These are phyloP conservation scores for Pimephales promelas DNA, from an alignment of 2,113 vertebrate species.

Conservation along the genomic window DNA sequence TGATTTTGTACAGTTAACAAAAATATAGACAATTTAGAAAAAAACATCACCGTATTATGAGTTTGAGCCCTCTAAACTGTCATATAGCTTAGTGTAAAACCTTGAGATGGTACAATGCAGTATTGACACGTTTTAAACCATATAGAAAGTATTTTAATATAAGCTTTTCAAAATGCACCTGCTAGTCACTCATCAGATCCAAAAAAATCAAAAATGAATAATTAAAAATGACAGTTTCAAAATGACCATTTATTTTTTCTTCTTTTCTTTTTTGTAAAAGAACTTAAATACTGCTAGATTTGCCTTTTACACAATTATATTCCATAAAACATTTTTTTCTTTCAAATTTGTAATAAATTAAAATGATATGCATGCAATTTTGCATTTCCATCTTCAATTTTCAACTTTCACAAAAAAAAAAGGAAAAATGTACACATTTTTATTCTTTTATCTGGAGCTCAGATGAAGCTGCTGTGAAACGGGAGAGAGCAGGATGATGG, in stretches of 20 bases:
- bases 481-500: slow-evolving; percentile 61
- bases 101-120: background rate
- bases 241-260: slow-evolving; percentile 61
- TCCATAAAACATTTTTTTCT: slow-evolving; percentile 66
- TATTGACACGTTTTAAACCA: background rate
- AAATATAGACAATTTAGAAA: background rate
- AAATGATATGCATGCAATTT: slow-evolving; percentile 79
- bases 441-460: slow-evolving; percentile 56
- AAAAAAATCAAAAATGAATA: background rate
- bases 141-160: background rate
- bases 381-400: slow-evolving; percentile 71
- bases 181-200: background rate
- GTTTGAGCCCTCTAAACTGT: background rate
- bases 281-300: slow-evolving; percentile 72
- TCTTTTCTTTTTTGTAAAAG: slow-evolving; percentile 75
- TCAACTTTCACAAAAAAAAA: slow-evolving; percentile 73
- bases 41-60: background rate
- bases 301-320: slow-evolving; percentile 70
- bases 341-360: slow-evolving; percentile 70
- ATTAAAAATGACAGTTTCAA: slow-evolving; percentile 43
- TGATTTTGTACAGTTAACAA: background rate
- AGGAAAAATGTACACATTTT: slow-evolving; percentile 60
- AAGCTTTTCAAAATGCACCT: background rate
- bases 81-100: background rate
- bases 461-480: slow-evolving; percentile 68